Percentiles rank a stretch among this genome's conserved stretches.
These are phyloP conservation scores for Dromococcyx pavoninus DNA, from an alignment of 2,797 vertebrate species.

Conservation along the genomic window DNA sequence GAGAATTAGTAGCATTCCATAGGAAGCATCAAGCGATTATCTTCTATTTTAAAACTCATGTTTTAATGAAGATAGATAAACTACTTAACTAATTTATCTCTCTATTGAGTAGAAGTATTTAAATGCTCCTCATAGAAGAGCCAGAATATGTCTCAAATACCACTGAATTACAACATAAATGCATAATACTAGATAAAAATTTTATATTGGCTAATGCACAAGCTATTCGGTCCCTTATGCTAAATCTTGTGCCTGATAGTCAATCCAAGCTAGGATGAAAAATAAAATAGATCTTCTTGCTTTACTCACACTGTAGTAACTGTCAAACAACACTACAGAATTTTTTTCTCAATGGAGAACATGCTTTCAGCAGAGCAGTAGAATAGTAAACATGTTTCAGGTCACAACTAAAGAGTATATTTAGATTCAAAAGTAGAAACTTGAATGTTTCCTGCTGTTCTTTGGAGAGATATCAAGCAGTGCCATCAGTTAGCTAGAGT, in stretches of 20 bases:
- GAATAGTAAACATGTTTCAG: neutral
- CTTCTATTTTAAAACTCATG: neutral
- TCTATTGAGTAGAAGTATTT: neutral
- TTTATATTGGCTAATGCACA: neutral
- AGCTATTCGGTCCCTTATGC: neutral
- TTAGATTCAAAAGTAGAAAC: neutral
- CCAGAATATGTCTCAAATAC: neutral
- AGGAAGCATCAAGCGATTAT: neutral
- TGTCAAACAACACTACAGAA: neutral
- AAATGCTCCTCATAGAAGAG: neutral
- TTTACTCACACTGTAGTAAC: neutral
- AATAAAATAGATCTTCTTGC: neutral
- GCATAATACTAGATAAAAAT: neutral
- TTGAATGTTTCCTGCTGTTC: neutral
- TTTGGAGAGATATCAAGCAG: neutral
- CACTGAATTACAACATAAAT: neutral
- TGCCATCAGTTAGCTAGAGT: neutral
- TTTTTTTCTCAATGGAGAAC: neutral
- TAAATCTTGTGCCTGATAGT: neutral
- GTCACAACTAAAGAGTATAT: neutral
- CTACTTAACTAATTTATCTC: neutral
- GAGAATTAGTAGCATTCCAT: neutral
- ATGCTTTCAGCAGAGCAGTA: neutral
- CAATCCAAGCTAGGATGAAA: neutral
- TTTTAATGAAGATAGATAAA: neutral